phyloP scores from a whole-genome alignment of 2,113 vertebrate genomes.

The Nothoprocta perdicaria region DNA sequence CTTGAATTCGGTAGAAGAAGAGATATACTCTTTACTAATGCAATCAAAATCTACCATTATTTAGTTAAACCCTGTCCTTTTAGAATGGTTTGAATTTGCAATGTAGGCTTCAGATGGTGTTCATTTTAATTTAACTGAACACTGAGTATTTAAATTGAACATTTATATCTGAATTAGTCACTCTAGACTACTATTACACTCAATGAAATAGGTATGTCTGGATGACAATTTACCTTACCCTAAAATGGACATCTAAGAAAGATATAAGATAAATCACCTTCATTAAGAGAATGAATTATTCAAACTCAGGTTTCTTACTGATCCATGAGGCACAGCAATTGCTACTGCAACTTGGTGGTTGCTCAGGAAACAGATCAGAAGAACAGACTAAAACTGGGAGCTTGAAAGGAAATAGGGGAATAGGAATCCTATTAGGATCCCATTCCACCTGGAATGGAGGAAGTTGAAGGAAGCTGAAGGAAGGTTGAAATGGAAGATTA shows the following conservation, averaged over 20 bases:
- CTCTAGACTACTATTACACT: neutral
- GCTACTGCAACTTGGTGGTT: neutral
- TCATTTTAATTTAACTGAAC: slow-evolving; percentile 24
- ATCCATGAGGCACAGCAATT: neutral
- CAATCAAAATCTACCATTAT: neutral
- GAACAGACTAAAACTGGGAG: neutral
- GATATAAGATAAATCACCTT: neutral
- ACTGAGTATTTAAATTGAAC: slow-evolving; percentile 19
- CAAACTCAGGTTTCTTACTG: neutral
- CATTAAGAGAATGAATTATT: neutral
- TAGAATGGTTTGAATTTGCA: neutral
- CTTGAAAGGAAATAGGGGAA: neutral
- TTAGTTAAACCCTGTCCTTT: neutral
- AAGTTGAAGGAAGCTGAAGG: neutral
- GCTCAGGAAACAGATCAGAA: neutral
- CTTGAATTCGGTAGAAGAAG: neutral
- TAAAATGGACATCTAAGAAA: neutral
- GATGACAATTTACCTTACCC: neutral
- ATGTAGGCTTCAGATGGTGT: neutral
- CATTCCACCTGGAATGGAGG: neutral
- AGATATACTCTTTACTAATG: neutral
- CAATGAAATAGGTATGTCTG: neutral
- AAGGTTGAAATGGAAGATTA: neutral
- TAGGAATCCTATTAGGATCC: neutral
- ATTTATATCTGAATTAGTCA: slow-evolving; percentile 17